Evolutionary conservation across 2,888 invertebrate species (phyloP), one percentile per base, ranked within the genome.

Genomic region (Campaea margaritaria): DNA sequence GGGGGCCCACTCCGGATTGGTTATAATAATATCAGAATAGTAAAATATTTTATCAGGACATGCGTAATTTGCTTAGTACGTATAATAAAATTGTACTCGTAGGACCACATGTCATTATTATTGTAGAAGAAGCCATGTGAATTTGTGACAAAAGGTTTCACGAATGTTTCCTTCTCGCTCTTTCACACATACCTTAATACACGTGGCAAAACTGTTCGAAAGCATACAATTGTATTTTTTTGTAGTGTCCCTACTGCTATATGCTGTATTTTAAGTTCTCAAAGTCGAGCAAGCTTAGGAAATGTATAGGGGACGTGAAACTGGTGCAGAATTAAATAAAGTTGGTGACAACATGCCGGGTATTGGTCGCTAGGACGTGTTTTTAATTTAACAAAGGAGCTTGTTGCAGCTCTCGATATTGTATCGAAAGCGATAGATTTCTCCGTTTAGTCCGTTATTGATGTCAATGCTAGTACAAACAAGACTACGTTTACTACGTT

Each of bases 341-440:
- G 65, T 65, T 68, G 31, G 39, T 58, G 64, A 64, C 65, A 68
- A 64, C 61, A 45, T 48, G 63, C 57, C 55, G 62, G 64, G 58
- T 54, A 59, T 60, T 57, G 63, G 45, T 56, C 46, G 57, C 14
- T 16, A 4, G 38, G 39, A 61, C 55, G 60, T 61, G 55, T 43
- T 43, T 46, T 50, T 54, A 50, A 54, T 54, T 50, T 50, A 52
- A 50, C 43, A 34, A 39, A 50, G 12, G 44, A 59, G 49, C 46
- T 49, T 44, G 44, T 48, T 44, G 28, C 38, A 16, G 16, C 39
- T 38, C 12, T 0, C 38, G 13, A 4, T 14, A 15, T 14, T 34
- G 44, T 45, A 52, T 46, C 46, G 14, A 49, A 41, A 46, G 36
- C 12, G 10, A 10, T 5, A n/a, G n/a, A 36, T n/a, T 12, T n/a